Conservation (phyloP, 2,888 invertebrate species). For the Octodonta nipae region DNA sequence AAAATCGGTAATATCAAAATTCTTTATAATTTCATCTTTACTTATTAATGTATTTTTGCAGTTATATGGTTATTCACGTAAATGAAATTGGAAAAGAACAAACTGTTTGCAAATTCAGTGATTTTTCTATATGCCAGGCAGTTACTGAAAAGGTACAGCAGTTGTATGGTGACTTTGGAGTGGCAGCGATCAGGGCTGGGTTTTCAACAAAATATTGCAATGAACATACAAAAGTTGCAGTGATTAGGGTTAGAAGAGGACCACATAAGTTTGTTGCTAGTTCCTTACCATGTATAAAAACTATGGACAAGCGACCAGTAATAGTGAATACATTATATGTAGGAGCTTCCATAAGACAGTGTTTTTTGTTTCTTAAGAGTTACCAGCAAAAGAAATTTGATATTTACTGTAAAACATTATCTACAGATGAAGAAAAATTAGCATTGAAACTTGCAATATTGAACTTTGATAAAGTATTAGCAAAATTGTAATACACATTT, state of each 20-base stretch:
- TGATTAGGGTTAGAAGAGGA: slow-evolving; percentile 59
- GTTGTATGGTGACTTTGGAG: slow-evolving; percentile 63
- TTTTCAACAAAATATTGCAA: slow-evolving; percentile 70
- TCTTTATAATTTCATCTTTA: too few relatives aligned
- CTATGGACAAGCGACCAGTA: slow-evolving; percentile 48
- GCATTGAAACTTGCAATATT: slow-evolving; percentile 38
- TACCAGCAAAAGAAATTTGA: slow-evolving; percentile 55
- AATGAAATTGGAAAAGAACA: too few relatives aligned
- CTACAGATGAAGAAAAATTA: slow-evolving; percentile 48
- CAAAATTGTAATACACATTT: too few relatives aligned
- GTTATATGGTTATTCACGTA: too few relatives aligned
- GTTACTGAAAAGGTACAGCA: slow-evolving; percentile 58
- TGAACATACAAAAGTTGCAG: slow-evolving; percentile 57
- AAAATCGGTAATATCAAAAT: too few relatives aligned
- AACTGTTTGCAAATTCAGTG: too few relatives aligned
- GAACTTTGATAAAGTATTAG: slow-evolving; percentile 21
- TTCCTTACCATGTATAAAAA: slow-evolving; percentile 54
- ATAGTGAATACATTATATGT: slow-evolving; percentile 53
- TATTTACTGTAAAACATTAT: slow-evolving; percentile 46
- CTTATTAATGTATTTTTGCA: too few relatives aligned
- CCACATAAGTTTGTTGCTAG: slow-evolving; percentile 60
- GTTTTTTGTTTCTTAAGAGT: slow-evolving; percentile 57
- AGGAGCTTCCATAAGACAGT: slow-evolving; percentile 67
- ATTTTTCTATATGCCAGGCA: too few relatives aligned
- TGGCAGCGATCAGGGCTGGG: slow-evolving; percentile 55